Base-by-base conservation (phyloP, 2,888 invertebrate genomes). In the Augochlorella aurata region DNA sequence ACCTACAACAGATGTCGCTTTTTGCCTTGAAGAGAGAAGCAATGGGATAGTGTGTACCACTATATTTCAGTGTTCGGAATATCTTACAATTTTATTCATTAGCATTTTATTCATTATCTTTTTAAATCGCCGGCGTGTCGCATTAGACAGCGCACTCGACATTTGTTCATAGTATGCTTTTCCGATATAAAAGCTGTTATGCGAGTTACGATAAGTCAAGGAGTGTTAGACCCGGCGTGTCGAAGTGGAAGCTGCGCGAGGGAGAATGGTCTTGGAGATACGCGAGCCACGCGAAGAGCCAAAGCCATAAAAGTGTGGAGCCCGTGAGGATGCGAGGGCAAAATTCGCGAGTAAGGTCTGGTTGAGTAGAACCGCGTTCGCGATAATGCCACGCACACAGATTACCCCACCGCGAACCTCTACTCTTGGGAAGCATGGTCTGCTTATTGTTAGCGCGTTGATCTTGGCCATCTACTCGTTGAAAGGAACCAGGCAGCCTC, bases 391-490 rank as follows among this genome's bases (percentile, higher is more conserved):
- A 8, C 29, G 61, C 29, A 9, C 61, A 61, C 29, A 24, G 29
- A 61, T 61, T 61, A 61, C 29, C 16, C 29, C 29, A 61, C 61
- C 61, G 29, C 8, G 24, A 14, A 16, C 1, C 24, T 21, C 1
- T 29, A 3, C 29, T 61, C 61, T 61, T 18, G 18, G 18, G 29
- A 8, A 61, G 61, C 29, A 7, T 47, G 47, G 47, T 12, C 16
- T 61, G 18, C 61, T 61, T 29, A 61, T 61, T 29, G 61, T 61
- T 61, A 29, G 29, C 61, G 61, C 61, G 16, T 61, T 29, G 29
- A 29, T 61, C 61, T 61, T 61, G 61, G 61, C 29, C 16, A 29
- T 61, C 61, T 29, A 61, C 61, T 61, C 61, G 61, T 18, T 29
- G 29, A 16, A 61, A 61, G n/a, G n/a, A n/a, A n/a, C n/a, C n/a